Evolutionary conservation across 2,113 vertebrate genomes (phyloP), one percentile per base, ranked within the genome.

Genomic region (Steatornis caripensis): DNA sequence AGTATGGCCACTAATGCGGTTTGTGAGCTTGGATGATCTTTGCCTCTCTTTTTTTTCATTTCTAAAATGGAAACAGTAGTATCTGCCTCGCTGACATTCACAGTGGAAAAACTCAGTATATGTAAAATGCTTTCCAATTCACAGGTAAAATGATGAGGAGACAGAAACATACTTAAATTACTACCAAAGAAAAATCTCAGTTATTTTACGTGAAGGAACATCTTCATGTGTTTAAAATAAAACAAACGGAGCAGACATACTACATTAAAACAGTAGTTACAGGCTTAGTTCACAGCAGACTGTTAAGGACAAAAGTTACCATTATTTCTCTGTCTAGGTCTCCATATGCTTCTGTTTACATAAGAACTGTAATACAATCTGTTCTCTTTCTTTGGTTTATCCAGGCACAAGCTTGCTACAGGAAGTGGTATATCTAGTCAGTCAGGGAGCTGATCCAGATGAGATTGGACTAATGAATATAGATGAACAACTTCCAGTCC

Each of bases 391-490:
- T 95, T 92, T 43, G 64, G 43, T 93, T 85, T 91, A 11, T 95
- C 29, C 91, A 99, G 99, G 99, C 87, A 99, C 99, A 12, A 99
- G 99, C 98, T 97, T 99, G 76, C 98, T 99, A 37, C 99, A 99
- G 98, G 99, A 99, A 96, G 98, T 99, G 64, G 99, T 99, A 9
- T 99, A 99, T 97, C 97, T 99, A 22, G 99, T 99, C 96, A 99
- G 99, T 97, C 99, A 99, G 97, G 99, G 99, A 41, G 99, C 99
- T 1, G 99, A 99, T 97, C 99, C 99, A 2, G 99, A 99, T 81
- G 99, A 99, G 97, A 99, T 99, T 13, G 99, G 99, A 91, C 97
- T 99, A 58, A 99, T 99, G 99, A 99, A 99, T 97, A 99, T 99
- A 39, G 99, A 99, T 58, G 99, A 99, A 89, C 99, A 99, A 88